Evolutionary conservation across 2,797 vertebrate species (phyloP).

Genomic region (Pteropus rufus): DNA sequence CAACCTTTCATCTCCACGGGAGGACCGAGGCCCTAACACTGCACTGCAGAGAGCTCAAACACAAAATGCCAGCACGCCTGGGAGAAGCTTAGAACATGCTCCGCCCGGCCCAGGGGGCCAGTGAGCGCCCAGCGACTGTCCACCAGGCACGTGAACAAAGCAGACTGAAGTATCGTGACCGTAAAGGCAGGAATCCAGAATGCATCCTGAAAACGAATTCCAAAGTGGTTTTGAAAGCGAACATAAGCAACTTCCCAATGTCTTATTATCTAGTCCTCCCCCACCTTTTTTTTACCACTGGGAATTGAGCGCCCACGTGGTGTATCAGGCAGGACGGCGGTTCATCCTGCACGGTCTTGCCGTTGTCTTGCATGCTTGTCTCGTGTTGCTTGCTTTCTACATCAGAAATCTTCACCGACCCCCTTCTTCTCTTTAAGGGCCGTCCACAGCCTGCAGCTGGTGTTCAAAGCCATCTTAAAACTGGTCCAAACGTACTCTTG

Average conservation of each 20-base stretch:
- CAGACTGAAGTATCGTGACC: too few species aligned
- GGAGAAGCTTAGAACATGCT: not conserved
- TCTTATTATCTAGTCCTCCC: not conserved
- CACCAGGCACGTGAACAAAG: not conserved
- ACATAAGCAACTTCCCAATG: not conserved
- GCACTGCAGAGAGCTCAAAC: not conserved
- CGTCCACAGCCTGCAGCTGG: not conserved
- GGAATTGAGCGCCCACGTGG: not conserved
- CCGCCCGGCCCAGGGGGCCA: too few species aligned
- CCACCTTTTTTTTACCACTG: not conserved
- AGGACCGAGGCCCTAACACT: not conserved
- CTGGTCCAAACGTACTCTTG: not conserved
- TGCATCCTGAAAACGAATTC: not conserved
- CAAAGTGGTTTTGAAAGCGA: not conserved
- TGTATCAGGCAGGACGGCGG: not conserved
- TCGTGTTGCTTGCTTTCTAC: not conserved
- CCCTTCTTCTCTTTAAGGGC: not conserved
- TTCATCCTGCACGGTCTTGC: not conserved
- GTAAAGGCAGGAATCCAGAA: not conserved
- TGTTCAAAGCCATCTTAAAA: not conserved
- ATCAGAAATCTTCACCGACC: not conserved
- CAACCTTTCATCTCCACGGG: rapidly evolving
- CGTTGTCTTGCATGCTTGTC: not conserved
- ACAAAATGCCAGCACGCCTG: too few species aligned
- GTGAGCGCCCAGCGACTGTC: not conserved